phyloP scores from a whole-genome alignment of 2,113 vertebrate species.

The Prunella fulvescens region DNA sequence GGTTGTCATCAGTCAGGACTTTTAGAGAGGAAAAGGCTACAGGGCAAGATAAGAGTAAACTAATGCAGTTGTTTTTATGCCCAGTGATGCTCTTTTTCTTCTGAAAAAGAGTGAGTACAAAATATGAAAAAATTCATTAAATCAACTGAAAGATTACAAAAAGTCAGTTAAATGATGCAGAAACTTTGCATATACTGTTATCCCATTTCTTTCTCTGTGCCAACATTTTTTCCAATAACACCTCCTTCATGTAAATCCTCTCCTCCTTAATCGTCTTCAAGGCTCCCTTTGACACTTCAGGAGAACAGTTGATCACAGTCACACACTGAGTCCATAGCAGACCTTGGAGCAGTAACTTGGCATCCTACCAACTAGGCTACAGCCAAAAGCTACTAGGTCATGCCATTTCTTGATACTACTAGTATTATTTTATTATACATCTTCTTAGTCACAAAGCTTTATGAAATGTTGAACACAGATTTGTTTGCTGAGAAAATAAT shows the following conservation, averaged over 20 bases:
- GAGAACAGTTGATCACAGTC: neutral
- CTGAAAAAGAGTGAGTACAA: neutral
- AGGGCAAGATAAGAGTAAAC: neutral
- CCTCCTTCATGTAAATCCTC: neutral
- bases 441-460: neutral
- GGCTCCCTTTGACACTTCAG: neutral
- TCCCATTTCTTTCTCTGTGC: neutral
- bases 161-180: neutral
- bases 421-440: neutral
- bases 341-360: neutral
- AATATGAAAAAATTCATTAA: neutral
- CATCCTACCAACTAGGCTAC: neutral
- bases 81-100: neutral
- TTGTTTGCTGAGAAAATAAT: neutral
- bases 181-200: neutral
- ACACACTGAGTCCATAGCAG: neutral
- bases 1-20: neutral
- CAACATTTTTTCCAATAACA: rapidly evolving
- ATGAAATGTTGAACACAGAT: neutral
- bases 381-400: neutral
- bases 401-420: neutral
- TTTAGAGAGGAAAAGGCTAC: neutral
- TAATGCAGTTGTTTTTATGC: neutral
- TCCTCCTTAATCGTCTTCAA: neutral
- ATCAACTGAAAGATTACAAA: neutral